phyloP scores from a whole-genome alignment of 2,113 vertebrate genomes.

The Tachysurus vachellii region DNA sequence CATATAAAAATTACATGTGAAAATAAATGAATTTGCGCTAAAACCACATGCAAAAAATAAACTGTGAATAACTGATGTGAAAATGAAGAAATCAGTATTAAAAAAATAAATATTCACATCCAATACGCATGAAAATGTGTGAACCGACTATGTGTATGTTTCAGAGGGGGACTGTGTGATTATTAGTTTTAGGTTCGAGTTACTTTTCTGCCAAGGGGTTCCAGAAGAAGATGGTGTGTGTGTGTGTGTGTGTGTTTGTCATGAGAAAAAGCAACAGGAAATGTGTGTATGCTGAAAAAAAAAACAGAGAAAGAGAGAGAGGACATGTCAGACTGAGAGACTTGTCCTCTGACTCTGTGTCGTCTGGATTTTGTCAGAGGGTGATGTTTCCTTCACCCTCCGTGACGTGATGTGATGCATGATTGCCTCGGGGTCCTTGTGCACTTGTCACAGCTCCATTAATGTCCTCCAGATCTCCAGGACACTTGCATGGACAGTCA shows the following conservation, averaged over 20 bases:
- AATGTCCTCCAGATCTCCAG: conserved; percentile 19
- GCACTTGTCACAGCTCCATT: conserved; percentile 41
- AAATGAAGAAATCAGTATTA: too few relatives aligned
- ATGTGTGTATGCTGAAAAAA: not conserved
- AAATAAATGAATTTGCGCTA: not conserved
- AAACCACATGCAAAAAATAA: not conserved
- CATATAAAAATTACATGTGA: not conserved
- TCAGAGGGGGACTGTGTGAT: too few relatives aligned
- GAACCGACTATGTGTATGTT: too few relatives aligned
- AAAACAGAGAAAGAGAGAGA: not conserved
- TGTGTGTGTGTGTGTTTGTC: conserved; percentile 12
- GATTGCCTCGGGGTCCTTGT: conserved; percentile 40
- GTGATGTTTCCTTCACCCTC: conserved; percentile 42
- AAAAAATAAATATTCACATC: not conserved
- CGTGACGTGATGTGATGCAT: conserved; percentile 35
- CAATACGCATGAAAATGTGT: not conserved
- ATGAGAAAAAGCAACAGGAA: not conserved
- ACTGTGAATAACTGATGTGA: too few relatives aligned
- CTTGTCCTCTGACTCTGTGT: conserved; percentile 15
- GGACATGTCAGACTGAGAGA: not conserved
- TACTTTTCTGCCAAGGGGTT: not conserved
- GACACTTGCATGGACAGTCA: not conserved
- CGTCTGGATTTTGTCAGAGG: conserved; percentile 46
- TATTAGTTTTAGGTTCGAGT: not conserved
- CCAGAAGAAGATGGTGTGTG: not conserved